These are phyloP conservation scores for Oryzias celebensis DNA, from an alignment of 2,113 vertebrate species.

Conservation along the genomic window DNA sequence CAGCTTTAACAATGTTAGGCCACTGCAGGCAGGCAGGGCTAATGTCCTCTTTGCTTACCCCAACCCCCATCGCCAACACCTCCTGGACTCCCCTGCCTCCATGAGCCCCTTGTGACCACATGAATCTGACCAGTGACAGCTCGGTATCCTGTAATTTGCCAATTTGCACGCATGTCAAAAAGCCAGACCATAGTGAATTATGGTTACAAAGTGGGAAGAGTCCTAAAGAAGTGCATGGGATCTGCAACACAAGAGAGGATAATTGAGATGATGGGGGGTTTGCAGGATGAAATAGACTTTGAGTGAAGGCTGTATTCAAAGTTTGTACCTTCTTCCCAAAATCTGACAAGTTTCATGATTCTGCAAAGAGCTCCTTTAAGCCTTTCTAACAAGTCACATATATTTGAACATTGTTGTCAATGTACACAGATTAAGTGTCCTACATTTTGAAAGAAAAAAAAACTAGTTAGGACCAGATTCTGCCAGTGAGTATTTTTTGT, in stretches of 20 bases:
- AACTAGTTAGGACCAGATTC: too few relatives aligned
- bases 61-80: slow-evolving; percentile 66
- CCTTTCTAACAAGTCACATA: slow-evolving; percentile 13
- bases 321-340: slow-evolving; percentile 33
- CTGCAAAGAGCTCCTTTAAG: slow-evolving; percentile 35
- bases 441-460: too few relatives aligned
- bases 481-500: too few relatives aligned
- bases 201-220: slow-evolving; percentile 76
- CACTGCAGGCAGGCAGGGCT: slow-evolving; percentile 58
- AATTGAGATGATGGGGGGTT: slow-evolving; percentile 61
- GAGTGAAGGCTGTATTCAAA: slow-evolving; percentile 57
- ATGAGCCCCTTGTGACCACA: slow-evolving; percentile 73
- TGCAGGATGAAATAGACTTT: slow-evolving; percentile 58
- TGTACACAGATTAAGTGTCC: slow-evolving; percentile 2
- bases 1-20: slow-evolving; percentile 70
- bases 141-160: slow-evolving; percentile 77
- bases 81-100: slow-evolving; percentile 67
- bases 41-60: slow-evolving; percentile 54
- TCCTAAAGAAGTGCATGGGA: slow-evolving; percentile 61
- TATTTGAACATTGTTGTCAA: slow-evolving; percentile 14
- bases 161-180: slow-evolving; percentile 83
- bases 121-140: slow-evolving; percentile 70
- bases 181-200: slow-evolving; percentile 70
- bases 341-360: slow-evolving; percentile 44
- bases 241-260: slow-evolving; percentile 58